Percentiles rank a stretch among this genome's conserved stretches.
Conservation (phyloP, 2,797 vertebrate genomes). For the Notoglanidium macrostoma region DNA sequence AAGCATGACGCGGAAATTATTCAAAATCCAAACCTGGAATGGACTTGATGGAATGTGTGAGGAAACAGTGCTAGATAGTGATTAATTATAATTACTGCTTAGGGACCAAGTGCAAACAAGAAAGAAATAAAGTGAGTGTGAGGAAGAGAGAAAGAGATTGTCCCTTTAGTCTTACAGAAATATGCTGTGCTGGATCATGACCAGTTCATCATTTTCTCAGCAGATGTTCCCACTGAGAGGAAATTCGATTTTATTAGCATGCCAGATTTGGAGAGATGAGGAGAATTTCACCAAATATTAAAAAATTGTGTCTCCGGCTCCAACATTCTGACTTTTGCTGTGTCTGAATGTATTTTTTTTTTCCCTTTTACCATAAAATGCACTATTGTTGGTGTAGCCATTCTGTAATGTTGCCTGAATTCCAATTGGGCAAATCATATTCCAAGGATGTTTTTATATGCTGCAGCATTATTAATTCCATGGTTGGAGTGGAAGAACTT, state of each 20-base stretch:
- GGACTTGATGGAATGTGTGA: constrained; percentile 15
- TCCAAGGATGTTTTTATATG: not conserved
- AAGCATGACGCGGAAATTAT: constrained; percentile 3
- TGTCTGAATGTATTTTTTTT: not conserved
- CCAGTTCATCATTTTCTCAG: constrained; percentile 44
- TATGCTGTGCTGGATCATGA: constrained; percentile 48
- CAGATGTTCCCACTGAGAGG: constrained; percentile 1
- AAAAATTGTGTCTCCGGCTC: not conserved
- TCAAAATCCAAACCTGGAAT: constrained; percentile 1
- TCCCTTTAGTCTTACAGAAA: constrained; percentile 52
- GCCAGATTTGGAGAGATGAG: not conserved
- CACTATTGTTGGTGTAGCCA: not conserved
- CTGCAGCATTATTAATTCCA: not conserved
- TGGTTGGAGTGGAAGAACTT: not conserved
- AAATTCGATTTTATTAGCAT: constrained; percentile 2
- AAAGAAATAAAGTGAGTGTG: constrained; percentile 23
- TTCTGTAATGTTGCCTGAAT: constrained; percentile 3
- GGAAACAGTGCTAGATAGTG: constrained; percentile 13
- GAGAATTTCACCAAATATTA: constrained; percentile 2
- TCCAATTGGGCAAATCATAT: not conserved
- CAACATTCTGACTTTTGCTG: not conserved
- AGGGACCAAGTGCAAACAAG: constrained; percentile 21
- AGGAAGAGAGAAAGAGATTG: constrained; percentile 17
- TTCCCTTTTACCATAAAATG: not conserved
- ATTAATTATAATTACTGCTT: constrained; percentile 1